These are phyloP conservation scores for Flexamia atlantica DNA, from an alignment of 2,888 invertebrate species.

Conservation along the genomic window DNA sequence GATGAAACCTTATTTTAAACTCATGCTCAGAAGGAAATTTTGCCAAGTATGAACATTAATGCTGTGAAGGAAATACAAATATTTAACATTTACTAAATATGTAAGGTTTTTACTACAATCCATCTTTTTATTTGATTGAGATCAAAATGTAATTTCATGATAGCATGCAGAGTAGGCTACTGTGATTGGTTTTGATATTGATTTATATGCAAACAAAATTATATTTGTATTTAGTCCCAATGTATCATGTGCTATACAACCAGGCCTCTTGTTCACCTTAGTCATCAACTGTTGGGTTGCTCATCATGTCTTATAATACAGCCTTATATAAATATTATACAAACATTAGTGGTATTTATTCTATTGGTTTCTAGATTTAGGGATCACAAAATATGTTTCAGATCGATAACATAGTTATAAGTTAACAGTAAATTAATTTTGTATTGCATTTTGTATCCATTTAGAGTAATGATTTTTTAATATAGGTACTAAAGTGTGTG, in stretches of 20 bases:
- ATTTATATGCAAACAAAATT: too few species aligned
- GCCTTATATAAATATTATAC: constrained; percentile 58
- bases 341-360: constrained; percentile 53
- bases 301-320: constrained; percentile 40
- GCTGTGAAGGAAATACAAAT: too few species aligned
- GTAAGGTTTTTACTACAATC: too few species aligned
- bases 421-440: constrained; percentile 63
- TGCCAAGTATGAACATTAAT: too few species aligned
- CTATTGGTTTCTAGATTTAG: constrained; percentile 61
- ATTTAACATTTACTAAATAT: too few species aligned
- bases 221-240: too few species aligned
- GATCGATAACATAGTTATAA: constrained; percentile 58
- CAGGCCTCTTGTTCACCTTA: not conserved
- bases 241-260: not conserved
- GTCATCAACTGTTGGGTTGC: constrained; percentile 30
- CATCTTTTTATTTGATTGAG: too few species aligned
- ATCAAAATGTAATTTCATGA: too few species aligned
- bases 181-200: too few species aligned
- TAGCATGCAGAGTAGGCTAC: too few species aligned
- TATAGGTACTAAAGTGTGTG: constrained; percentile 49
- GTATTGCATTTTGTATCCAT: constrained; percentile 64
- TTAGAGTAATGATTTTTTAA: constrained; percentile 57
- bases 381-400: constrained; percentile 34
- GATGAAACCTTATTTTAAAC: too few species aligned
- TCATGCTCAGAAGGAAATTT: too few species aligned